phyloP scores from a whole-genome alignment of 1,140 invertebrate species.

The Halyomorpha halys region DNA sequence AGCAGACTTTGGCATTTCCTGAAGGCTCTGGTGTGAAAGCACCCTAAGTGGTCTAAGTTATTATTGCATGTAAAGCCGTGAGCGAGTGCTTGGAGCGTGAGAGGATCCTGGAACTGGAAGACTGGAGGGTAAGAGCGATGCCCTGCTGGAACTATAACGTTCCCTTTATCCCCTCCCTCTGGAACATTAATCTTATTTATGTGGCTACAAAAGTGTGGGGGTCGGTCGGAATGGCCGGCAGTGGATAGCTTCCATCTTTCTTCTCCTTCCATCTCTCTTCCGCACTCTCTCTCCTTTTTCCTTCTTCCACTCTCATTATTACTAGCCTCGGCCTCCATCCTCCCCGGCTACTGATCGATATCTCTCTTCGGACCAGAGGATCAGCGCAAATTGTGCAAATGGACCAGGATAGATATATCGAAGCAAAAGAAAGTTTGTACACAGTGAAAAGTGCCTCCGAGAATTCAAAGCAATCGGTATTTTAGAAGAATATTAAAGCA shows the following conservation, averaged over 20 bases:
- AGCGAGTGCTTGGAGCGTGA: no score
- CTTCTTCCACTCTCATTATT: conserved; percentile 14
- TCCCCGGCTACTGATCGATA: conserved; percentile 13
- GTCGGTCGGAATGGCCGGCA: conserved; percentile 6
- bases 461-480: no score
- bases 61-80: no score
- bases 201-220: conserved; percentile 16
- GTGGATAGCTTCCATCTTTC: conserved; percentile 15
- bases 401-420: no score
- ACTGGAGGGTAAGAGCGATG: not conserved
- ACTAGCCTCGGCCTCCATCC: not conserved
- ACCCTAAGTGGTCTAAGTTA: no score
- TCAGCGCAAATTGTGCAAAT: no score
- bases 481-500: no score
- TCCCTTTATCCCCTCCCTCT: conserved; percentile 13
- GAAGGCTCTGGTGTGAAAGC: no score
- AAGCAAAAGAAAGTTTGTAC: no score
- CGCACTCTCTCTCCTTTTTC: not conserved
- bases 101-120: no score
- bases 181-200: conserved; percentile 19
- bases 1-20: no score
- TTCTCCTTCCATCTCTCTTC: conserved; percentile 9
- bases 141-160: conserved; percentile 8
- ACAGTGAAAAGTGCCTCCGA: no score
- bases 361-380: not conserved